Base-by-base conservation (phyloP, 1,140 invertebrate genomes). In the Aphaenogaster floridana region DNA sequence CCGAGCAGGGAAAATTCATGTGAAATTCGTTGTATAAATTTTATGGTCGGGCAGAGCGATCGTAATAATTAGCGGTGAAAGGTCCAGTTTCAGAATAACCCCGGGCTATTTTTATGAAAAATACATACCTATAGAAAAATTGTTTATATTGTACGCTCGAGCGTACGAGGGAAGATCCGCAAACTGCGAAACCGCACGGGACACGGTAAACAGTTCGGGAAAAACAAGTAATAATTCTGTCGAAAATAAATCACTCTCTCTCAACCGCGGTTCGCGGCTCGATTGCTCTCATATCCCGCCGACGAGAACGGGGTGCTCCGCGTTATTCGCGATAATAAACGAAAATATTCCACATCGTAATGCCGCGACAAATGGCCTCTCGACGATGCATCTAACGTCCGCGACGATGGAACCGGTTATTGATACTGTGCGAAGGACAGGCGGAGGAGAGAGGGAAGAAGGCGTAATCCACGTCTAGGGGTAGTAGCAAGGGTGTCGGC, bases 401-500 rank as follows among this genome's bases (percentile, higher is more conserved):
- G 69, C 11, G 36, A 86, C 91, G 59, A 86, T 89, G 78, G 86
- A 86, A 92, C 87, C 90, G 42, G 92, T 94, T 94, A 94, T 94
- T 94, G 94, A 95, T 94, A 94, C 90, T 39, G 59, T 28, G 59
- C 86, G 88, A 92, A 90, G 59, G 34, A 4, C 28, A 59, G 21
- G 17, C 34, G 52, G 21, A 45, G 42, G 3, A n/a, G 6, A 15
- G 54, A 15, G n/a, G 36, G n/a, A 17, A 39, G 50, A 11, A 52
- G n/a, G 5, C 88, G 91, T 93, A 94, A 94, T 94, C 93, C 93
- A 85, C 91, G 39, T 74, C 17, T 76, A 77, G 28, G 86, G 85
- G 88, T 88, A 84, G 91, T 89, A 92, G 92, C 92, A 87, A 93
- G 93, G 92, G 90, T 88, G 91, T 91, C 86, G 91, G 90, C 90